These are phyloP conservation scores for Sebastiscus albofasciatus DNA, from an alignment of 2,797 vertebrate species.

Conservation along the genomic window DNA sequence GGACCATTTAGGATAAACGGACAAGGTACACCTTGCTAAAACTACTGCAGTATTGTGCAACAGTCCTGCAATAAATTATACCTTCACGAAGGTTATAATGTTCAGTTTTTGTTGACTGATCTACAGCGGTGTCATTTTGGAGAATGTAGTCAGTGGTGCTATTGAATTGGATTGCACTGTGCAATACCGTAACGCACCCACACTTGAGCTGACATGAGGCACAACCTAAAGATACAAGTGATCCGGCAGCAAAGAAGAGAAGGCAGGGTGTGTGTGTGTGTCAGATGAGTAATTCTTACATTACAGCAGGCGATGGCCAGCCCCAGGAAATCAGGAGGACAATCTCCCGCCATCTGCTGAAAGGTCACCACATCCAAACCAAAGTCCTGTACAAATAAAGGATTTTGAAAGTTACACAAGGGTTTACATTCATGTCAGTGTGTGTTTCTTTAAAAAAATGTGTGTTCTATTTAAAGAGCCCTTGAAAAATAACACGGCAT, in stretches of 20 bases:
- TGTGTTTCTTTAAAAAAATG: no score
- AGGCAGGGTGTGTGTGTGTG: neutral
- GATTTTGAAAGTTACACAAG: neutral
- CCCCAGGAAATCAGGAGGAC: constrained; percentile 88
- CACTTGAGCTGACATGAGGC: neutral
- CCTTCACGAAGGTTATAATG: neutral
- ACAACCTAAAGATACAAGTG: neutral
- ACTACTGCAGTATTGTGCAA: neutral
- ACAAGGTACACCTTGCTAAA: neutral
- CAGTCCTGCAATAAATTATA: neutral
- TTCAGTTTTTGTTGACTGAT: neutral
- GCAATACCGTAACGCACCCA: neutral
- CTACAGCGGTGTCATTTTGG: neutral
- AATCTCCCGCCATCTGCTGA: constrained; percentile 89
- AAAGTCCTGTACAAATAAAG: constrained; percentile 85
- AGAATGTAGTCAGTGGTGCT: neutral
- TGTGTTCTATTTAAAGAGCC: neutral
- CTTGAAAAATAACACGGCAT: neutral
- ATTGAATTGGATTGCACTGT: neutral
- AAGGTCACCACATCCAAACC: constrained; percentile 91
- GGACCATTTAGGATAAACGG: neutral
- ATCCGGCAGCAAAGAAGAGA: neutral
- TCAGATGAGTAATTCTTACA: constrained; percentile 79
- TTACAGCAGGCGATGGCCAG: constrained; percentile 92
- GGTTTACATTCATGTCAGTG: neutral